Evolutionary conservation across 2,113 vertebrate genomes (phyloP).

Genomic region (Stercorarius parasiticus): DNA sequence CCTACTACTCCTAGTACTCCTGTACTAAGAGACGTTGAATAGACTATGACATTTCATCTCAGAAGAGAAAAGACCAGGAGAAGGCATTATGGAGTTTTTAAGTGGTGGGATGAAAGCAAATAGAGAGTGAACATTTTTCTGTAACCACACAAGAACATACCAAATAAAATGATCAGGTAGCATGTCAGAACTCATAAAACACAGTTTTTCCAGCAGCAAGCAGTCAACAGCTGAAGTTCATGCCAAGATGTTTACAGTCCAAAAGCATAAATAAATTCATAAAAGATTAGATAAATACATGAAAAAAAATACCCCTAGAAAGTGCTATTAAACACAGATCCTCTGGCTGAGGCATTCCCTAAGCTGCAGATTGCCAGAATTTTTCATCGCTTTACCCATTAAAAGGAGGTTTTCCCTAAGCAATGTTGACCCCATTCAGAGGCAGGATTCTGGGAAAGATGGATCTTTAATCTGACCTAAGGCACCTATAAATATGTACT

Average conservation of each 20-base stretch:
- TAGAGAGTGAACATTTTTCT: neutral
- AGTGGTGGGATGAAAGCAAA: neutral
- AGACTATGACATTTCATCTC: neutral
- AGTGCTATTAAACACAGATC: neutral
- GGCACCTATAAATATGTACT: neutral
- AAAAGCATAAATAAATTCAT: neutral
- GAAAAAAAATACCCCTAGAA: neutral
- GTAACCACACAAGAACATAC: neutral
- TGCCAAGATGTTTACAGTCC: neutral
- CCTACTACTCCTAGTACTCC: too few relatives aligned
- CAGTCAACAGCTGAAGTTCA: neutral
- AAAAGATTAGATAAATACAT: neutral
- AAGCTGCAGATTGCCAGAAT: neutral
- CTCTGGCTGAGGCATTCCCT: neutral
- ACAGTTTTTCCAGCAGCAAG: neutral
- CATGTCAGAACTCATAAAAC: neutral
- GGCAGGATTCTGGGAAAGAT: neutral
- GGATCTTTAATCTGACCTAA: constrained; percentile 33
- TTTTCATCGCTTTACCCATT: neutral
- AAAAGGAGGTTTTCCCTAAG: neutral
- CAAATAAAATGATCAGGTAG: neutral
- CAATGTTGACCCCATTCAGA: neutral
- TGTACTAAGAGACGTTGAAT: neutral
- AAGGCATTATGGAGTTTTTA: neutral
- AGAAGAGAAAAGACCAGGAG: neutral